These are phyloP conservation scores for Euschistus heros DNA, from an alignment of 1,140 invertebrate species.

Conservation along the genomic window DNA sequence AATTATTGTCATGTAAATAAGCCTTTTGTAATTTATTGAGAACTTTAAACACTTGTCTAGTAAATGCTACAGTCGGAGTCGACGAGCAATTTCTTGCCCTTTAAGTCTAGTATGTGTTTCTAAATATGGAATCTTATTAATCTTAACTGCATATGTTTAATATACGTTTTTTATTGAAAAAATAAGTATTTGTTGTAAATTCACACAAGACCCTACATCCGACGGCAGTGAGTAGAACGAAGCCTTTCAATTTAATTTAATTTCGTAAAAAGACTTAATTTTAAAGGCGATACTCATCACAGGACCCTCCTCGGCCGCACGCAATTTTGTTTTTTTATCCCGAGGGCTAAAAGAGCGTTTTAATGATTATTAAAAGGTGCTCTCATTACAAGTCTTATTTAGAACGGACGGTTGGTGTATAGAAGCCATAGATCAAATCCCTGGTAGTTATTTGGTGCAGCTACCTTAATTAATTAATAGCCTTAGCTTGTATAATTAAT, in stretches of 20 bases:
- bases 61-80: too few species aligned
- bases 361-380: conserved; percentile 11
- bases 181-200: too few species aligned
- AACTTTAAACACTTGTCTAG: too few species aligned
- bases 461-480: conserved; percentile 11
- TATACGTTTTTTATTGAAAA: too few species aligned
- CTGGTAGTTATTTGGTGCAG: conserved; percentile 2
- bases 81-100: too few species aligned
- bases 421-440: conserved; percentile 2
- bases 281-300: conserved; percentile 1
- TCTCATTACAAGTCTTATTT: neutral
- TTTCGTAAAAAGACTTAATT: conserved; percentile 9
- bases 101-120: too few species aligned
- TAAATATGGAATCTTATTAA: too few species aligned
- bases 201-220: too few species aligned
- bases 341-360: neutral
- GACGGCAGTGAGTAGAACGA: too few species aligned
- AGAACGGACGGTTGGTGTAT: neutral
- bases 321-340: conserved; percentile 2
- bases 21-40: too few species aligned
- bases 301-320: neutral
- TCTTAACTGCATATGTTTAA: too few species aligned
- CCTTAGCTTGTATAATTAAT: neutral
- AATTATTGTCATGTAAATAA: too few species aligned
- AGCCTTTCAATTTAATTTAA: conserved; percentile 4